phyloP scores from a whole-genome alignment of 2,888 invertebrate genomes.

The Globia sparganii region DNA sequence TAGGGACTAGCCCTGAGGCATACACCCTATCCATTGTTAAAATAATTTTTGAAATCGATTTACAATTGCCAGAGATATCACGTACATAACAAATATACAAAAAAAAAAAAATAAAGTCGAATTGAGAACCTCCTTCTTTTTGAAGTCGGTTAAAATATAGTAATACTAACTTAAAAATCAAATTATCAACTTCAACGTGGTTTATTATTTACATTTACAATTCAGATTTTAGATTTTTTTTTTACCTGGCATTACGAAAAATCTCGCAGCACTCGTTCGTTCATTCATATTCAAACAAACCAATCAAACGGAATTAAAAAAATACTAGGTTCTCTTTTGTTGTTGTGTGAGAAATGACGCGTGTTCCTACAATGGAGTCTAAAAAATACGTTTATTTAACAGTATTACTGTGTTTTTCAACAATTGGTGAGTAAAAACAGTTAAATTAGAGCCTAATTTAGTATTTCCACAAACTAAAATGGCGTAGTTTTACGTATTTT shows the following conservation, averaged over 20 bases:
- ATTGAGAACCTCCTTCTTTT: no score
- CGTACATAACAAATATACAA: no score
- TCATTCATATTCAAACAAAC: constrained; percentile 58
- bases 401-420: constrained; percentile 71
- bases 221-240: no score
- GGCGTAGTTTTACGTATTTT: constrained; percentile 36
- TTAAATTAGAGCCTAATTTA: neutral
- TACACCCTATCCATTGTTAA: no score
- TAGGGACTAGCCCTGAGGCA: no score
- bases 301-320: constrained; percentile 63
- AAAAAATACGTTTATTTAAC: constrained; percentile 72
- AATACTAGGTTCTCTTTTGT: constrained; percentile 34
- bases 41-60: no score
- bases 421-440: constrained; percentile 76
- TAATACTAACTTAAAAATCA: neutral
- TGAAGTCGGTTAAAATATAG: no score
- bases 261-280: neutral
- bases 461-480: constrained; percentile 25
- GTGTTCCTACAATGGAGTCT: constrained; percentile 74
- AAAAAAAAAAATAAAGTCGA: no score
- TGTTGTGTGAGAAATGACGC: constrained; percentile 45
- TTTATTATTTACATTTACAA: neutral
- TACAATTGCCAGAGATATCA: no score
- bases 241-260: neutral
- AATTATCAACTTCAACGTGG: neutral